phyloP scores from a whole-genome alignment of 2,797 vertebrate genomes.

The Lepus oiostolus region DNA sequence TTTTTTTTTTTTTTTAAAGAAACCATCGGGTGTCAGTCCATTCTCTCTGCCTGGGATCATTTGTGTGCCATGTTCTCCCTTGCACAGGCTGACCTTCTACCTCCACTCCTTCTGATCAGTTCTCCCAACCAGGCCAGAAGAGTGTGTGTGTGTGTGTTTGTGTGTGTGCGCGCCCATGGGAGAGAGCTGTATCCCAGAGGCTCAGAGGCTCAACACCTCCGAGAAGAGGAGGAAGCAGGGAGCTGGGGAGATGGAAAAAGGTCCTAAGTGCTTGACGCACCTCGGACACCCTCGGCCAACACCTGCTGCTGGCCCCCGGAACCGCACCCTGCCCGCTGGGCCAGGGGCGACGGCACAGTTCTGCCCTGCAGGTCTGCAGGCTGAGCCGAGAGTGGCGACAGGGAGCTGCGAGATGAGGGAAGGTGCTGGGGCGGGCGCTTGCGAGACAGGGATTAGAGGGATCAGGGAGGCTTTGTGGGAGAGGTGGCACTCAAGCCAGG shows the following conservation, averaged over 20 bases:
- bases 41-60: background rate
- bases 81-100: constrained; percentile 13
- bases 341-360: background rate
- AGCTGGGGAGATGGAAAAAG: background rate
- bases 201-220: background rate
- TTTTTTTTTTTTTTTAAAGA: no score
- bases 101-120: background rate
- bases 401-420: constrained; percentile 31
- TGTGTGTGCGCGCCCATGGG: fast-evolving
- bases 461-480: constrained; percentile 77
- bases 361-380: background rate
- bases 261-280: background rate
- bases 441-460: constrained; percentile 72
- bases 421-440: background rate
- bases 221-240: background rate
- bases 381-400: constrained; percentile 10
- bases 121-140: no score
- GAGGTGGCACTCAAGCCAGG: constrained; percentile 70
- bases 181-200: background rate
- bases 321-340: fast-evolving
- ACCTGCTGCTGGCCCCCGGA: background rate
- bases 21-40: background rate
- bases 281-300: background rate
- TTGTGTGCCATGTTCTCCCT: background rate
- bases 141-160: background rate